Conservation (phyloP, 2,113 vertebrate species). For the Vanacampus margaritifer region DNA sequence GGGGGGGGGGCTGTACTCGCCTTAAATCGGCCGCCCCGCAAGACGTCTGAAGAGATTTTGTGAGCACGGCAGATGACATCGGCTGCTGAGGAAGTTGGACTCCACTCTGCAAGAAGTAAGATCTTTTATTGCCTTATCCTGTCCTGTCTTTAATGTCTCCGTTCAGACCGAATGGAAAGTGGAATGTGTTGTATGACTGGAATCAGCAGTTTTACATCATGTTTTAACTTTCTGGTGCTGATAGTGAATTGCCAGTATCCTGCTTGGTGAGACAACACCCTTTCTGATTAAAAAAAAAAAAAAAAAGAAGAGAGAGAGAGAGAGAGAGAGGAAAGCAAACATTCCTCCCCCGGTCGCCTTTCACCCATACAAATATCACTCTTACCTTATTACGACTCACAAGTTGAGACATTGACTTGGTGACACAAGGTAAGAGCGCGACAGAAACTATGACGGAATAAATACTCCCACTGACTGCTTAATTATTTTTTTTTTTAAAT, state of each 20-base stretch:
- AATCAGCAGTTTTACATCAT: background rate
- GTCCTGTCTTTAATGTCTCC: background rate
- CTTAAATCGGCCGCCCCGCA: conserved; percentile 35
- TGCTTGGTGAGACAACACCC: conserved; percentile 32
- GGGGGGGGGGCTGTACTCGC: conserved; percentile 23
- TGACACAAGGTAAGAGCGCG: background rate
- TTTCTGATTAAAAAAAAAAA: conserved; percentile 6
- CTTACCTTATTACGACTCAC: background rate
- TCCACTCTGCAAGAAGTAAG: conserved; percentile 28
- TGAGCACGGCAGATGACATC: conserved; percentile 2
- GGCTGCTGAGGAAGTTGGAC: background rate
- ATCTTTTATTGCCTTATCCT: background rate
- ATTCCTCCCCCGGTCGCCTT: conserved; percentile 33
- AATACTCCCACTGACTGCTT: conserved; percentile 9
- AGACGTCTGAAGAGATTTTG: conserved; percentile 20
- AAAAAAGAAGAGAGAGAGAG: conserved; percentile 20
- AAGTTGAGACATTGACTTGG: background rate
- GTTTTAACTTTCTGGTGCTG: background rate
- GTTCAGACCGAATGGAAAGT: background rate
- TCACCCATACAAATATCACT: conserved; percentile 5
- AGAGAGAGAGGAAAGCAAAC: conserved; percentile 26
- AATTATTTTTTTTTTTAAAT: background rate
- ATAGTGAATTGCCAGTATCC: background rate
- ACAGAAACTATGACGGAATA: conserved; percentile 11
- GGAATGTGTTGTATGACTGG: background rate